Evolutionary conservation across 2,797 vertebrate genomes (phyloP).

Genomic region (Erpetoichthys calabaricus): DNA sequence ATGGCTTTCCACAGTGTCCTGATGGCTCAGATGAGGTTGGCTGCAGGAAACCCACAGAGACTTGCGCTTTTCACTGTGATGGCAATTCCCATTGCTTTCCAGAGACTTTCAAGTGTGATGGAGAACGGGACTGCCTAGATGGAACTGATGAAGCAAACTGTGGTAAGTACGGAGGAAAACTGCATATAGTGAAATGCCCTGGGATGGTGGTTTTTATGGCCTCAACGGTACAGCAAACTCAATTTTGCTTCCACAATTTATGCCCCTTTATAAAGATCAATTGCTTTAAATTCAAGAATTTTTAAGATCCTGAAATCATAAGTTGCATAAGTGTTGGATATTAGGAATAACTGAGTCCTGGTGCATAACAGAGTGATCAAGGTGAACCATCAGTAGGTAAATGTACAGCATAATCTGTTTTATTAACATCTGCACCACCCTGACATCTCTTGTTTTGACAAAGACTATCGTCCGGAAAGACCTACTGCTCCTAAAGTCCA

Average conservation of each 20-base stretch:
- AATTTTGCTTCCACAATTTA: neutral
- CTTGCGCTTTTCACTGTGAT: slow-evolving; percentile 65
- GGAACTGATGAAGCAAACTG: slow-evolving; percentile 60
- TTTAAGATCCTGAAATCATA: no score
- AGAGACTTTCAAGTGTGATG: slow-evolving; percentile 67
- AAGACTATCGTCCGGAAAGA: no score
- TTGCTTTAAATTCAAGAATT: neutral
- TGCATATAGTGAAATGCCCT: no score
- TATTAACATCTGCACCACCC: no score
- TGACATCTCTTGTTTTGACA: no score
- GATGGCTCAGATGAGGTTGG: slow-evolving; percentile 66
- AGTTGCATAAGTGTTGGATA: no score
- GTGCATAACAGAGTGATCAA: no score
- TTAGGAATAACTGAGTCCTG: no score
- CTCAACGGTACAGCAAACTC: neutral
- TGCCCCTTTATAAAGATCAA: neutral
- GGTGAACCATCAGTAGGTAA: no score
- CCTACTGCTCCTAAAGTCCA: no score
- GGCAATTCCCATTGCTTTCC: slow-evolving; percentile 58
- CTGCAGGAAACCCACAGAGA: slow-evolving; percentile 40
- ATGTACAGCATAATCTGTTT: no score
- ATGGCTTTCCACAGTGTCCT: slow-evolving; percentile 56
- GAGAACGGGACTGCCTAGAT: slow-evolving; percentile 68
- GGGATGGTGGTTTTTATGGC: no score
- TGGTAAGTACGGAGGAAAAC: slow-evolving; percentile 35